Base-by-base conservation (phyloP, 2,797 vertebrate genomes). In the Nannoperca australis region DNA sequence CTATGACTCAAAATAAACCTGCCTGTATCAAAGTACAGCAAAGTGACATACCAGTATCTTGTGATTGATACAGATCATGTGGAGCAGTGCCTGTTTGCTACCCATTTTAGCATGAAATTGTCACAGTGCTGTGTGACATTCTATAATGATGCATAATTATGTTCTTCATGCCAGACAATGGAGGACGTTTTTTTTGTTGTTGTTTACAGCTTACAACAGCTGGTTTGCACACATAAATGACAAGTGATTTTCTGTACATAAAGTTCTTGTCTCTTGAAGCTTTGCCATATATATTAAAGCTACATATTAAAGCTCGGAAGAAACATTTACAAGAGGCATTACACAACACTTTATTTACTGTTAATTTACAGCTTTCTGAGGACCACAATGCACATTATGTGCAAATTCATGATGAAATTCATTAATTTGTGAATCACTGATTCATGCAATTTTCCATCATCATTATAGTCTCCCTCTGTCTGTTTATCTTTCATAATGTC, bases 81-180 rank as follows among this genome's bases (percentile, higher is more conserved):
- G 55, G 30, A 34, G 51, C 60, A 50, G 20, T 65, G 71, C 24
- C 60, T 79, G 78, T 71, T 49, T 73, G 49, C 53, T 72, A 27
- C 60, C 27, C 45, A 72, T 60, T 77, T 73, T 75, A 77, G 47
- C 50, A 80, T 69, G 40, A 73, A 80, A 81, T 79, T 84, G 61
- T 69, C 74, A 75, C 51, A 58, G 53, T 60, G 40, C 56, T 74
- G 67, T 66, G 42, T 56, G 47, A 78, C 64, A 76, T 27, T 24
- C 42, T 63, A 68, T 78, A 85, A 67, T 79, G 36, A 77, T 77
- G 81, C 69, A 85, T 75, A 75, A 65, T 69, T 70, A 69, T 79
- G 20, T 70, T n/a, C 6, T 56, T 0, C 56, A 32, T 76, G 4
- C n/a, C 56, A 61, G 30, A 67, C 56, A 42, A 27, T 50, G 3